phyloP scores from a whole-genome alignment of 92 coral and sea anemone species.

The Bergia puertoricense region DNA sequence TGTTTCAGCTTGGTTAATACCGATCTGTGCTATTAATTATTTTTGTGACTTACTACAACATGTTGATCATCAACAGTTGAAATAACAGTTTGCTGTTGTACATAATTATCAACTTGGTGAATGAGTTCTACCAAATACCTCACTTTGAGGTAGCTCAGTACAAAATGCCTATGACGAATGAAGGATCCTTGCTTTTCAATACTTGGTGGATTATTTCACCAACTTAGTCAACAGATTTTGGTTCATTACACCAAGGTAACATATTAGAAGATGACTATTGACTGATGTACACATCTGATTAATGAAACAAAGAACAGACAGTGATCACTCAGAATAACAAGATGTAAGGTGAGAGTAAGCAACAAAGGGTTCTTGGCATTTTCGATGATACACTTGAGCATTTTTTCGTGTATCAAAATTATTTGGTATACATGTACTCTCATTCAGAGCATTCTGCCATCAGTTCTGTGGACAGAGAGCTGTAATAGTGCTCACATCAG shows the following conservation, averaged over 20 bases:
- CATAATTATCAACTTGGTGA: conserved; percentile 70
- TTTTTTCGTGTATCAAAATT: no score
- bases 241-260: neutral
- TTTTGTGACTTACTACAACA: no score
- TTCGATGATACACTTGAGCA: neutral
- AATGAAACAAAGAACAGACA: conserved; percentile 38
- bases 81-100: no score
- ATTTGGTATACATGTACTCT: no score
- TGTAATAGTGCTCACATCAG: neutral
- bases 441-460: neutral
- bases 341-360: neutral
- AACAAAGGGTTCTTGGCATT: neutral
- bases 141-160: neutral
- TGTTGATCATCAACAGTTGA: neutral
- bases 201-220: conserved; percentile 41
- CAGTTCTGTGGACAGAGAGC: neutral
- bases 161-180: neutral
- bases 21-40: no score
- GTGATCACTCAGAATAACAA: no score
- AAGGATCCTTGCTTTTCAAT: neutral
- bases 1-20: no score
- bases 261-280: neutral
- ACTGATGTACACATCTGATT: neutral
- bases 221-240: conserved; percentile 65
- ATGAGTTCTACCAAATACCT: no score